These are phyloP conservation scores for Ariolimax columbianus DNA, from an alignment of 2,888 invertebrate species.

Conservation along the genomic window DNA sequence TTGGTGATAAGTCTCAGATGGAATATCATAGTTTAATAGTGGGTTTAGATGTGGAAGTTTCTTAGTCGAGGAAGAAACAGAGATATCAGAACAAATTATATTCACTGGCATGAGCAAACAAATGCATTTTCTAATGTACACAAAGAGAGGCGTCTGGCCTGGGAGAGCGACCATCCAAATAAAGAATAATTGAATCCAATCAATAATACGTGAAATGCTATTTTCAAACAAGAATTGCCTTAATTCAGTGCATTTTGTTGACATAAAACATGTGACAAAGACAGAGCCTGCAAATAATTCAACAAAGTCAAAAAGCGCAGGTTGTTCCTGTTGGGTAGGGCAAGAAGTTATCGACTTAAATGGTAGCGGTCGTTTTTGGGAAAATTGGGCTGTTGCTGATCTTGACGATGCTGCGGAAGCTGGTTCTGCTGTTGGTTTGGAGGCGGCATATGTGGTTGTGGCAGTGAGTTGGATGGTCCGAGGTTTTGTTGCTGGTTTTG, in stretches of 20 bases:
- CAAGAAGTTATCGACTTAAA: not conserved
- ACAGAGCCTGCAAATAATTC: not conserved
- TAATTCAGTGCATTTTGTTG: not conserved
- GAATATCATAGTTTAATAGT: too few species aligned
- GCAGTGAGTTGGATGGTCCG: too few species aligned
- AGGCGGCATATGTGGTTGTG: not conserved
- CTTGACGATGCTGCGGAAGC: slow-evolving; percentile 9
- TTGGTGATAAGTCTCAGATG: too few species aligned
- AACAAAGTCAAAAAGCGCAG: not conserved
- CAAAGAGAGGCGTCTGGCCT: not conserved
- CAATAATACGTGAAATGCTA: not conserved
- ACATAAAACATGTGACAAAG: not conserved
- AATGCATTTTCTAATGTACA: not conserved
- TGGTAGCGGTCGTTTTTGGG: not conserved
- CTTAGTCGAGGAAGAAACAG: too few species aligned
- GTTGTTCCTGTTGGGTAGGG: not conserved
- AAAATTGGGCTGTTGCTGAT: not conserved
- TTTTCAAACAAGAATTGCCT: not conserved
- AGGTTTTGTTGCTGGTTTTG: not conserved
- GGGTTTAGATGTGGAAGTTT: too few species aligned
- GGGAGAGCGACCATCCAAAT: too few species aligned
- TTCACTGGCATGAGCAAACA: not conserved
- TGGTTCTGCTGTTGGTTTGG: not conserved
- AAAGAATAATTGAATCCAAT: not conserved
- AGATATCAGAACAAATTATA: too few species aligned